Evolutionary conservation across 1,140 invertebrate species (phyloP).

Genomic region (Mylabris phalerata): DNA sequence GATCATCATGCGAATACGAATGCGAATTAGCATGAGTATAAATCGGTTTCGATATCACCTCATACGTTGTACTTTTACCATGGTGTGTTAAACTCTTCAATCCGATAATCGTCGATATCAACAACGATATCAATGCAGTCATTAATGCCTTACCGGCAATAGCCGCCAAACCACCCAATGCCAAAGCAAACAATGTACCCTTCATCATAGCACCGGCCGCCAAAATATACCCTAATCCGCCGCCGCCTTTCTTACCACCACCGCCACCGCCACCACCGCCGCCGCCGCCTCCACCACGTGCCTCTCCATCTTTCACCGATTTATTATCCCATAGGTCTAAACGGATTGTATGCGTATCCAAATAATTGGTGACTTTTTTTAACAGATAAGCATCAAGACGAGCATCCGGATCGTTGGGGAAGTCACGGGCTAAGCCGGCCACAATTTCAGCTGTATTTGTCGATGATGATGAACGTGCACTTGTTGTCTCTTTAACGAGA

Average conservation of each 20-base stretch:
- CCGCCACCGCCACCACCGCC: conserved; percentile 45
- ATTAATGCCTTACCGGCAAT: conserved; percentile 77
- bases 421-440: conserved; percentile 61
- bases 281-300: conserved; percentile 43
- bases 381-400: conserved; percentile 67
- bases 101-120: conserved; percentile 68
- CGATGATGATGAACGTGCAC: conserved; percentile 46
- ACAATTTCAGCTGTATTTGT: conserved; percentile 59
- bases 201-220: conserved; percentile 60
- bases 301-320: conserved; percentile 40
- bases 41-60: conserved; percentile 74
- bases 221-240: conserved; percentile 51
- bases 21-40: conserved; percentile 66
- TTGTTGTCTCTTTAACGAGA: conserved; percentile 59
- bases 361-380: conserved; percentile 61
- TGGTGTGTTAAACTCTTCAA: conserved; percentile 61
- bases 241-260: conserved; percentile 49
- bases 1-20: conserved; percentile 59
- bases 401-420: conserved; percentile 67
- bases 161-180: conserved; percentile 64
- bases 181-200: conserved; percentile 65
- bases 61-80: conserved; percentile 71
- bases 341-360: conserved; percentile 65
- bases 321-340: conserved; percentile 61
- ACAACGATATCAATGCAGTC: conserved; percentile 71